These are phyloP conservation scores for Dipodomys merriami DNA, from an alignment of 2,113 vertebrate genomes.

Conservation along the genomic window DNA sequence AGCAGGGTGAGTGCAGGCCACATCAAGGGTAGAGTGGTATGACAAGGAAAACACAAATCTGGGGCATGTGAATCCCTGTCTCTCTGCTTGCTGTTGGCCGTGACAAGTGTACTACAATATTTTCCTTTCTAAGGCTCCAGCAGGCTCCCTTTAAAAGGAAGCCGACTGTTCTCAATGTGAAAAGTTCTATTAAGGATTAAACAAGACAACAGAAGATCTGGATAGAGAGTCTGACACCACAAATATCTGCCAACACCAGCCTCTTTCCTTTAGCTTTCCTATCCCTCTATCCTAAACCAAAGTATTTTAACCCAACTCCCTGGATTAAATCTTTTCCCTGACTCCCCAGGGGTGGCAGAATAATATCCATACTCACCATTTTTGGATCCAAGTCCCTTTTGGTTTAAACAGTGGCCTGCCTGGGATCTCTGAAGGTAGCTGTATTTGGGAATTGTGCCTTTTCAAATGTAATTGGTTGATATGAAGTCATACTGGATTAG, in stretches of 20 bases:
- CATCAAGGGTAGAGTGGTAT: background rate
- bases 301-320: background rate
- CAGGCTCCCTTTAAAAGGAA: background rate
- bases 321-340: background rate
- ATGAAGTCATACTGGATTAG: background rate
- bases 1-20: background rate
- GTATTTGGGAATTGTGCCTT: background rate
- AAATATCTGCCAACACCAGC: background rate
- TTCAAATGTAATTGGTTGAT: background rate
- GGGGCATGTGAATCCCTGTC: background rate
- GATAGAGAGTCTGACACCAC: background rate
- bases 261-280: background rate
- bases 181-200: background rate
- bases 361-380: background rate
- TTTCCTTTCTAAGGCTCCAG: background rate
- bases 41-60: background rate
- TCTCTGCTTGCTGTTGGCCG: background rate
- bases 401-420: background rate
- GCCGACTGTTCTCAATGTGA: background rate
- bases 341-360: background rate
- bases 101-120: background rate
- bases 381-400: background rate
- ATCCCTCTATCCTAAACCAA: background rate
- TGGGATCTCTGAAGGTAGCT: background rate
- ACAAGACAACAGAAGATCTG: background rate